Conservation (phyloP, 2,797 vertebrate genomes). For the Simalia tracyae region DNA sequence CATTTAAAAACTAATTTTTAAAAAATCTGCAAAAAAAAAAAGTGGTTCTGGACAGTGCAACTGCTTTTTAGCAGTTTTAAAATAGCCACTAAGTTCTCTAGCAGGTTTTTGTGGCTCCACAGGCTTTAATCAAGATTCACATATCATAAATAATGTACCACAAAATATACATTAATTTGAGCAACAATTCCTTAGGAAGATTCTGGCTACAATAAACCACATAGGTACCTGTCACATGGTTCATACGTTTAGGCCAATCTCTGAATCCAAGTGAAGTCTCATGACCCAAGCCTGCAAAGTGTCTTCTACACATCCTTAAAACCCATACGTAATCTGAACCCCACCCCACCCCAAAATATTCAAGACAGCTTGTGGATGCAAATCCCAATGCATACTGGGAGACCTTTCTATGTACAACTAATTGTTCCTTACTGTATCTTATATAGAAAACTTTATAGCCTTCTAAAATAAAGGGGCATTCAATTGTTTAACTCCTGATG, state of each 20-base stretch:
- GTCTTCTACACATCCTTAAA: slow-evolving; percentile 45
- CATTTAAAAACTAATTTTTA: slow-evolving; percentile 75
- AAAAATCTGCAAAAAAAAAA: slow-evolving; percentile 73
- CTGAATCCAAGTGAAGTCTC: slow-evolving; percentile 67
- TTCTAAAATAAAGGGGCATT: slow-evolving; percentile 46
- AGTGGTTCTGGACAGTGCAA: slow-evolving; percentile 79
- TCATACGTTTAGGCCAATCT: slow-evolving; percentile 63
- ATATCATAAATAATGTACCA: slow-evolving; percentile 78
- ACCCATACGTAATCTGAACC: slow-evolving; percentile 18
- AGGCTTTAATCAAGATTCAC: slow-evolving; percentile 74
- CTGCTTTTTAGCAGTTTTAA: slow-evolving; percentile 72
- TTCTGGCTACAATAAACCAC: slow-evolving; percentile 68
- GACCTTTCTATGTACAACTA: slow-evolving; percentile 57
- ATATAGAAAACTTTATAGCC: slow-evolving; percentile 57
- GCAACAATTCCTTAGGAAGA: slow-evolving; percentile 73
- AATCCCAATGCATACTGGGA: slow-evolving; percentile 57
- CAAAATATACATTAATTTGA: slow-evolving; percentile 75
- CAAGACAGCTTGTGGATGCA: slow-evolving; percentile 28
- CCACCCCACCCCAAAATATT: slow-evolving; percentile 17
- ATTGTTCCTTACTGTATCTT: slow-evolving; percentile 62
- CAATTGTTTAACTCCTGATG: slow-evolving; percentile 53
- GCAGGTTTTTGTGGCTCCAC: slow-evolving; percentile 72
- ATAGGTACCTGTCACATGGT: slow-evolving; percentile 50
- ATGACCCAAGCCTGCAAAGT: slow-evolving; percentile 54
- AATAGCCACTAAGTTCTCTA: slow-evolving; percentile 74